These are phyloP conservation scores for Indicator maculatus DNA, from an alignment of 2,113 vertebrate species.

Conservation along the genomic window DNA sequence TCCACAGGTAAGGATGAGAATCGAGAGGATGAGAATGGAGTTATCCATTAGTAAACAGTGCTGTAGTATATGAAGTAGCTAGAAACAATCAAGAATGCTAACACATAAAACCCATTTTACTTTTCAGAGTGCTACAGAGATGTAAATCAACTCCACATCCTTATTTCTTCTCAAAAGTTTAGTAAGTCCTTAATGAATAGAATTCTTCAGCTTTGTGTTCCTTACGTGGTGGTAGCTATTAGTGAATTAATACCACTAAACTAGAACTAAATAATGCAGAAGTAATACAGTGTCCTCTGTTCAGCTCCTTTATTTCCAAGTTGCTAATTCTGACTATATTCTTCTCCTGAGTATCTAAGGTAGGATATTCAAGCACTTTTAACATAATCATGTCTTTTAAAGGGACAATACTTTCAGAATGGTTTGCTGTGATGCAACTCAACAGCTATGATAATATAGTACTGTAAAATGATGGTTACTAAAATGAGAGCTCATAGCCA, in stretches of 20 bases:
- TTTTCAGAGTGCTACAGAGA: rapidly evolving
- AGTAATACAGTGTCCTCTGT: not conserved
- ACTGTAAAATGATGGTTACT: not conserved
- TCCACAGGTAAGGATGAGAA: not conserved
- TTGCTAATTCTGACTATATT: not conserved
- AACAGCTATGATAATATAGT: not conserved
- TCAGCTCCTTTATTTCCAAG: not conserved
- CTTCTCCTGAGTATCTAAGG: not conserved
- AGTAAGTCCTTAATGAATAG: not conserved
- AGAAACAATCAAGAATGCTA: not conserved
- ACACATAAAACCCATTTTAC: rapidly evolving
- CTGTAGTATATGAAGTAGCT: not conserved
- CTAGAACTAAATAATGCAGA: not conserved
- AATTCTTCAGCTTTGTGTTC: not conserved
- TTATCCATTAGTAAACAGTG: not conserved
- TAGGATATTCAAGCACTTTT: not conserved
- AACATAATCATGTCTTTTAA: rapidly evolving
- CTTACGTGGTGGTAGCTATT: not conserved
- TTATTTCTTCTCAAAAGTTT: not conserved
- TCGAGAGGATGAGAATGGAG: not conserved
- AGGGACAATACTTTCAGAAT: not conserved
- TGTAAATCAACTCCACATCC: not conserved
- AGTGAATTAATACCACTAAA: not conserved
- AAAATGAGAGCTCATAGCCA: not conserved
- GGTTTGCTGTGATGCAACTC: not conserved